Evolutionary conservation across 1,140 invertebrate genomes (phyloP).

Genomic region (Hesperophylax magnus): DNA sequence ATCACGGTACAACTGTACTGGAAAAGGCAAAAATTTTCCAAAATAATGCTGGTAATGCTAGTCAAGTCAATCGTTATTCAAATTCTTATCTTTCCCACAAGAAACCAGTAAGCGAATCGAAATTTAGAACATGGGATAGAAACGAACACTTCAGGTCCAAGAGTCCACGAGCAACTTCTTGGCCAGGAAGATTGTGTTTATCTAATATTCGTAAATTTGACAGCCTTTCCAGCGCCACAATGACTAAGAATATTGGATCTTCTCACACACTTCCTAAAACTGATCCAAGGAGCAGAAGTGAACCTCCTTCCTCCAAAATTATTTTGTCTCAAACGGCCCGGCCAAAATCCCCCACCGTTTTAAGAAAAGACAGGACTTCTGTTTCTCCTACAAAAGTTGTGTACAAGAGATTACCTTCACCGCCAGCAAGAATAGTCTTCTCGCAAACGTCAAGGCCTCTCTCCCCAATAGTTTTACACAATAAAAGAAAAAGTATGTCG

Average conservation of each 20-base stretch:
- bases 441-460: conserved; percentile 63
- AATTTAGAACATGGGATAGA: conserved; percentile 78
- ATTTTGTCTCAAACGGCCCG: conserved; percentile 68
- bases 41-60: conserved; percentile 65
- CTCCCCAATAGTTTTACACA: conserved; percentile 60
- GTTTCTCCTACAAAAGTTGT: conserved; percentile 56
- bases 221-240: conserved; percentile 59
- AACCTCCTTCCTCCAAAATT: conserved; percentile 68
- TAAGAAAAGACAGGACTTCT: conserved; percentile 41
- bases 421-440: conserved; percentile 63
- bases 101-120: conserved; percentile 80
- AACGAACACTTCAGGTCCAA: conserved; percentile 61
- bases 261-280: conserved; percentile 53
- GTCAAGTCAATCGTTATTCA: conserved; percentile 72
- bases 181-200: conserved; percentile 66
- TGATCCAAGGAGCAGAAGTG: conserved; percentile 69
- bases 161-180: conserved; percentile 66
- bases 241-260: conserved; percentile 60
- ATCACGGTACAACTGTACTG: conserved; percentile 71
- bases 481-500: conserved; percentile 54
- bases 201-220: conserved; percentile 62
- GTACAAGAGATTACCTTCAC: conserved; percentile 58
- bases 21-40: conserved; percentile 78
- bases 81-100: conserved; percentile 78
- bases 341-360: conserved; percentile 64